Evolutionary conservation across 2,113 vertebrate genomes (phyloP), one percentile per base, ranked within the genome.

Genomic region (Takifugu flavidus): DNA sequence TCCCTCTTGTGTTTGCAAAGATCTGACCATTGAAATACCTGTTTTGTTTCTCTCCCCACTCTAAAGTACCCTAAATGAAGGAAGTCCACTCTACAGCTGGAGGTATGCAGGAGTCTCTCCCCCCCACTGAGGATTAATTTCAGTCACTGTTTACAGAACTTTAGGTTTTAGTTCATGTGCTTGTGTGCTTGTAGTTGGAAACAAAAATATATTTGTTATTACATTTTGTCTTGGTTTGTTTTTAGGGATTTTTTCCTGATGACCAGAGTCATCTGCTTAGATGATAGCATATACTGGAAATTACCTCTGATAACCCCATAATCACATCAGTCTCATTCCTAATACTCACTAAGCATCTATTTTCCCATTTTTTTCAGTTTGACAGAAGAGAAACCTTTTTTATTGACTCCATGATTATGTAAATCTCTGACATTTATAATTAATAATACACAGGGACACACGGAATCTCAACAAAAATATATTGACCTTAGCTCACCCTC

Each of bases 61-160:
- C 81, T 87, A 59, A 90, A 92, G 91, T 92, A 91, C 74, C 89
- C 91, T 87, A 92, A 92, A 86, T 92, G 91, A 92, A 70, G 87
- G 79, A 88, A 82, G 75, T 83, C 89, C 78, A 69, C 80, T 74
- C 82, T 64, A 74, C 87, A 86, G 88, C 72, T 86, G 87, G 87
- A 91, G 91, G 91, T 92, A 91, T 84, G 90, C 82, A 86, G 85
- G 61, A 78, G 58, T 85, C 81, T 82, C 74, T 69, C 82, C 78
- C 78, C 68, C 82, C 65, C 66, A 6, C 34, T 74, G 65, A 46
- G 67, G 77, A 87, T 75, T 59, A 42, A 63, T 69, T 75, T 80
- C 46, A 29, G 59, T 72, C 64, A 82, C 27, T 82, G 66, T 57
- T 70, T 75, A 49, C 56, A 72, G 5, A 76, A 75, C 55, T 71